Base-by-base conservation (phyloP, 2,797 vertebrate species). In the Aotus griseimembra region DNA sequence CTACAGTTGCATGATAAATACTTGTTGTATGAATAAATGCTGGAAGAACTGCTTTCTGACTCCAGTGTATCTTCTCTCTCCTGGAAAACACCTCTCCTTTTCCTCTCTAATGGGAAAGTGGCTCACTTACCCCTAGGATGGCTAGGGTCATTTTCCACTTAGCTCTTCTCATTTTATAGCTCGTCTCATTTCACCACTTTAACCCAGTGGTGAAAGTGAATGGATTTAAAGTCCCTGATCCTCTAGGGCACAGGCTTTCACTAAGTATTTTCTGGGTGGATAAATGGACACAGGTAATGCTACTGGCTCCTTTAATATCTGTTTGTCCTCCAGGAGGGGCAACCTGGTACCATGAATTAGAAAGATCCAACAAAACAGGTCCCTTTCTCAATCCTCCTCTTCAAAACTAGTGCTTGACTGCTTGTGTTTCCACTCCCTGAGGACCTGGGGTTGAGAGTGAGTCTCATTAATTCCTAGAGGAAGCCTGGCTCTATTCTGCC, bases 81-180 rank as follows among this genome's bases (percentile, higher is more conserved):
- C 67, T 28, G n/a, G 48, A 2, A 75, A 30, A 20, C 52, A 28
- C 84, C 61, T 81, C 64, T 3, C 13, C 50, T 41, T 19, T 70
- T 33, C 64, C 61, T 55, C 3, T 22, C 52, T 55, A 55, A 22
- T 3, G 8, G 20, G 52, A 55, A 55, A 55, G 52, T 20, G 52
- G 20, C 52, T 67, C 64, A 12, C 61, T 52, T 50, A 41, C 2
- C 17, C 30, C 33, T 44, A 12, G 36, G 20, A 52, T 57, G 50
- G 88, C 39, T 41, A 48, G 73, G 28, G 39, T 50, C 26, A 1
- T 58, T 46, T 20, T 61, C 30, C 88, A 41, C 52, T 88, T 57
- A 88, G 92, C 48, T 76, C n/a, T 81, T 81, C 36, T 48, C 10
- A 95, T 84, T 84, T 89, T 36, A 36, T 36, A 36, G 36, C 36